Evolutionary conservation across 2,888 invertebrate genomes (phyloP).

Genomic region (Lysandra coridon): DNA sequence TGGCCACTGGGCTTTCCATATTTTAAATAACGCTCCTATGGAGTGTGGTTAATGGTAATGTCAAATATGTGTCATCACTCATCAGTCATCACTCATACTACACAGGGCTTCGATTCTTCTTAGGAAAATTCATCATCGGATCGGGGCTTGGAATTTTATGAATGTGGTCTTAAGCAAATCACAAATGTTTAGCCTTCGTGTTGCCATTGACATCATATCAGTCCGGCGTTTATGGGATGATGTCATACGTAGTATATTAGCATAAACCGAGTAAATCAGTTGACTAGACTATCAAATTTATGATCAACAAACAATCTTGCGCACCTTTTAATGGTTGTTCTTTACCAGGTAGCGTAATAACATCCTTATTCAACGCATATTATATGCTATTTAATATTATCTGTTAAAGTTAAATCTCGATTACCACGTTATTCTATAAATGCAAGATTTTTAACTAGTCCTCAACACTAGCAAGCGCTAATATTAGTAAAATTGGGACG

Average conservation of each 20-base stretch:
- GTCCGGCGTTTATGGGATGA: conserved; percentile 47
- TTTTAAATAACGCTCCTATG: not conserved
- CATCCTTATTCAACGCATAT: not conserved
- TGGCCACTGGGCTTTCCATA: not conserved
- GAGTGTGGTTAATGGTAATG: not conserved
- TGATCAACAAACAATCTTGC: conserved; percentile 27
- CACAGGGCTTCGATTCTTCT: conserved; percentile 24
- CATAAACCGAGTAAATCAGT: conserved; percentile 51
- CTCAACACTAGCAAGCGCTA: too few species aligned
- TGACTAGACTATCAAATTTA: conserved; percentile 39
- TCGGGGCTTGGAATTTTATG: conserved; percentile 40
- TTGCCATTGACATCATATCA: conserved; percentile 43
- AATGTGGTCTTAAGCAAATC: conserved; percentile 37
- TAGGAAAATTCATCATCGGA: conserved; percentile 35
- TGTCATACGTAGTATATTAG: conserved; percentile 67
- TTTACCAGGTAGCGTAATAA: not conserved
- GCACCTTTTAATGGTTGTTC: not conserved
- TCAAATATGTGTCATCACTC: not conserved
- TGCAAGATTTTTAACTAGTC: too few species aligned
- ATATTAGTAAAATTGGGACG: too few species aligned
- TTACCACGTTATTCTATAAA: not conserved
- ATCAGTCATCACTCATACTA: not conserved
- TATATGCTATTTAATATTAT: not conserved
- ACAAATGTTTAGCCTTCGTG: conserved; percentile 39
- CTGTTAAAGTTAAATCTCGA: not conserved